Base-by-base conservation (phyloP, 64 coral and sea anemone species). In the Pachyseris speciosa region DNA sequence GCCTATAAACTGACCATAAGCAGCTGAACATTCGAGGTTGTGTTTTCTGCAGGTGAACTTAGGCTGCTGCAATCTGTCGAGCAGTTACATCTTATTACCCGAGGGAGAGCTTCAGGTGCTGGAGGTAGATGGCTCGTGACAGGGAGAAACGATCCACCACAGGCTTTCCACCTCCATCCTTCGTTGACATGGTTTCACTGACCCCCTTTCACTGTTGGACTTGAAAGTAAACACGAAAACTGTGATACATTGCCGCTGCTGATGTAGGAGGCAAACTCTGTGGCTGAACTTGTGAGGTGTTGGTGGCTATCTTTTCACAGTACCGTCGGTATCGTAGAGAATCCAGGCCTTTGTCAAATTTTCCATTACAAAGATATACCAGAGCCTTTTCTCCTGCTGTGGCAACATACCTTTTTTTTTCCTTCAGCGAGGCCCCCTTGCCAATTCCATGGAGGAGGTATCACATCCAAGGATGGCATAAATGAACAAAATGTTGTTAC, bases 361-460 rank as follows among this genome's bases (percentile, higher is more conserved):
- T 69, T 51, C 87, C 71, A 42, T 70, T 79, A 34, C 68, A 85
- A 20, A 95, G 36, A n/a, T 78, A 32, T 90, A 77, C 45, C 29
- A 90, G 61, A 19, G 80, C 88, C 60, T 90, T 89, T 34, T 94
- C 85, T n/a, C 86, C 93, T 40, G 86, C 86, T 39, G 4, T 64
- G 7, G 32, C 44, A 49, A 94, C 40, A 4, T 89, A 67, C 24
- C 34, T 64, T 19, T 10, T 13, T 6, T 49, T 90, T 19, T 79
- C 78, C 72, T 86, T 86, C 16, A 95, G 81, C 42, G 88, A 75
- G 1, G 80, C 58, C 20, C 70, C 79, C 80, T 90, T 90, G 19
- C 70, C 81, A 20, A 70, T 52, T 8, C 72, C 87, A 60, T 78
- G 50, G 9, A 89, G 15, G 87, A 86, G 20, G 87, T 89, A 44